Evolutionary conservation across 2,888 invertebrate species (phyloP).

Genomic region (Drosophila rubida): DNA sequence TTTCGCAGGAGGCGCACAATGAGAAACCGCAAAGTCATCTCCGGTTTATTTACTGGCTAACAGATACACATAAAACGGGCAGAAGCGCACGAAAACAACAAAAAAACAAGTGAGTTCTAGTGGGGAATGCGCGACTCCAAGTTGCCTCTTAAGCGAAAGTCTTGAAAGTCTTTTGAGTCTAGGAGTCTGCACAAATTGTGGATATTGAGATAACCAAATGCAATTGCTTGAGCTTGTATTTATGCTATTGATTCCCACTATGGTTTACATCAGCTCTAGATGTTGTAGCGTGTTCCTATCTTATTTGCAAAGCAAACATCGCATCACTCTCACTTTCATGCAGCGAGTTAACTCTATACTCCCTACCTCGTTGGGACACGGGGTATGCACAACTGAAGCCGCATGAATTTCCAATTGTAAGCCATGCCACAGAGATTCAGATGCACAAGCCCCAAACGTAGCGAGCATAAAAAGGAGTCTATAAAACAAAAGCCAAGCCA

Average conservation of each 20-base stretch:
- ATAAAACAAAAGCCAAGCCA: conserved; percentile 67
- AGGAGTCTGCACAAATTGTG: too few relatives aligned
- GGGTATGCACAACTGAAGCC: conserved; percentile 58
- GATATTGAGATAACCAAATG: too few relatives aligned
- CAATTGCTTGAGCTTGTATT: too few relatives aligned
- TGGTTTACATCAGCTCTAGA: too few relatives aligned
- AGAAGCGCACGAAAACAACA: conserved; percentile 17
- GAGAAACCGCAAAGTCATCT: conserved; percentile 82
- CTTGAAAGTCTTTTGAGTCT: background rate
- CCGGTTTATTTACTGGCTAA: conserved; percentile 79
- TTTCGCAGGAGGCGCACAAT: conserved; percentile 67
- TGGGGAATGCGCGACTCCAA: background rate
- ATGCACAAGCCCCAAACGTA: conserved; percentile 15
- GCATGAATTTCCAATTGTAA: conserved; percentile 73
- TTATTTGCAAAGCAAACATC: too few relatives aligned
- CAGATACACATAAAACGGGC: conserved; percentile 47
- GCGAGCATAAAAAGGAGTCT: conserved; percentile 31
- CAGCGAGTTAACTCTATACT: background rate
- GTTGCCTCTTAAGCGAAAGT: background rate
- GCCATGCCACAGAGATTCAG: conserved; percentile 33
- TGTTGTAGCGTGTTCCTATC: too few relatives aligned
- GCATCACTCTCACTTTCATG: too few relatives aligned
- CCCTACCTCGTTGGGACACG: background rate
- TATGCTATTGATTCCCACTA: too few relatives aligned
- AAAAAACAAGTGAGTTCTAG: background rate